Evolutionary conservation across 1,140 invertebrate genomes (phyloP).

Genomic region (Ceratina australensis): DNA sequence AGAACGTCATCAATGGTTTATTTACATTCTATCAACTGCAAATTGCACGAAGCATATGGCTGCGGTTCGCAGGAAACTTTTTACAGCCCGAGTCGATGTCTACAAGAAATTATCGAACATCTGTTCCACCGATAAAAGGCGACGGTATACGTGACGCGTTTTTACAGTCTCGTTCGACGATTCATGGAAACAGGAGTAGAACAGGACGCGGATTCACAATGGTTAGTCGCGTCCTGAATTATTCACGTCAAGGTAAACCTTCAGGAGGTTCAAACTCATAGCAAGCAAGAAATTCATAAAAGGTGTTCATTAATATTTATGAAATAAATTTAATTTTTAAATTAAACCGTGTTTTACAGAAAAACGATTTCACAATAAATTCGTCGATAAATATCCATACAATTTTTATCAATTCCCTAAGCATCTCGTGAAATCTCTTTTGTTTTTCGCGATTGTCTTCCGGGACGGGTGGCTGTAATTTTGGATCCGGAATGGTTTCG

Average conservation of each 20-base stretch:
- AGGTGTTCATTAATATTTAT: too few species aligned
- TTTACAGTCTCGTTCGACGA: not conserved
- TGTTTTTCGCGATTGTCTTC: constrained; percentile 29
- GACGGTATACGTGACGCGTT: constrained; percentile 15
- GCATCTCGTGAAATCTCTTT: not conserved
- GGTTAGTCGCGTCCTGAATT: constrained; percentile 65
- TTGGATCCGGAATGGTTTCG: constrained; percentile 19
- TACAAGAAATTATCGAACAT: constrained; percentile 6
- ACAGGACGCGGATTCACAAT: constrained; percentile 66
- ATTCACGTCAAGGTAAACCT: constrained; percentile 54
- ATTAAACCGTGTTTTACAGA: too few species aligned
- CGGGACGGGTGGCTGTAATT: constrained; percentile 2
- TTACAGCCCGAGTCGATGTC: not conserved
- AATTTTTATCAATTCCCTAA: not conserved
- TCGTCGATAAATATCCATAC: too few species aligned
- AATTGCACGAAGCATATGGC: not conserved
- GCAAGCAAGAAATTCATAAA: too few species aligned
- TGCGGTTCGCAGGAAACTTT: not conserved
- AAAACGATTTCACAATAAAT: too few species aligned
- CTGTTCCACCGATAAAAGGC: constrained; percentile 4
- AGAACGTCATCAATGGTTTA: not conserved
- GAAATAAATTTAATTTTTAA: too few species aligned
- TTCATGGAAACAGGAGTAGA: not conserved
- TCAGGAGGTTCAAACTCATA: not conserved
- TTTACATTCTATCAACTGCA: too few species aligned